Evolutionary conservation across 2,888 invertebrate species (phyloP).

Genomic region (Papilio demoleus): DNA sequence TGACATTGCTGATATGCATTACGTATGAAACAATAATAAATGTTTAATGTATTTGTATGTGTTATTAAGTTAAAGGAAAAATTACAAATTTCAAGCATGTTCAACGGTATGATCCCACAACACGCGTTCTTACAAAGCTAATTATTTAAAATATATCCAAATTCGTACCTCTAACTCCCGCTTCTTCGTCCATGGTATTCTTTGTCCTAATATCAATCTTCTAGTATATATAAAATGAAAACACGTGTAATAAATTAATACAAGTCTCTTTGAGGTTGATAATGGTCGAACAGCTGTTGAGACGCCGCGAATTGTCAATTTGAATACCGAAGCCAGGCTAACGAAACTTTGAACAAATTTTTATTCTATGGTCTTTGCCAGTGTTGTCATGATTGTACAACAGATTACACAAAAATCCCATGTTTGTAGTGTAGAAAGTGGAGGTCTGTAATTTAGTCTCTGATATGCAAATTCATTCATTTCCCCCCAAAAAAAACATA

Average conservation of each 20-base stretch:
- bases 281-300: conserved; percentile 76
- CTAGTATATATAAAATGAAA: conserved; percentile 50
- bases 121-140: conserved; percentile 31
- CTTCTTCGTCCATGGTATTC: conserved; percentile 69
- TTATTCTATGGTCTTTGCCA: too few relatives aligned
- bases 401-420: too few relatives aligned
- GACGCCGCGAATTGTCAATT: conserved; percentile 77
- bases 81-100: conserved; percentile 14
- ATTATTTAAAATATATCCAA: conserved; percentile 36
- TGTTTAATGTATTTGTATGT: not conserved
- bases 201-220: conserved; percentile 43
- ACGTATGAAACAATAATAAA: not conserved
- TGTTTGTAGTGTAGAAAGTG: too few relatives aligned
- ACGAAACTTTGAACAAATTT: too few relatives aligned
- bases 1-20: not conserved
- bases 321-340: conserved; percentile 61
- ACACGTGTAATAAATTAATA: conserved; percentile 69
- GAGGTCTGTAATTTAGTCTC: too few relatives aligned
- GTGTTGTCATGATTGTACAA: too few relatives aligned
- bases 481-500: too few relatives aligned
- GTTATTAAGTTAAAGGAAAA: not conserved
- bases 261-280: conserved; percentile 60
- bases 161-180: conserved; percentile 64
- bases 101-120: conserved; percentile 26
- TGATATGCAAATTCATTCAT: too few relatives aligned